These are phyloP conservation scores for Ectemnius continuus DNA, from an alignment of 2,888 invertebrate genomes.

Conservation along the genomic window DNA sequence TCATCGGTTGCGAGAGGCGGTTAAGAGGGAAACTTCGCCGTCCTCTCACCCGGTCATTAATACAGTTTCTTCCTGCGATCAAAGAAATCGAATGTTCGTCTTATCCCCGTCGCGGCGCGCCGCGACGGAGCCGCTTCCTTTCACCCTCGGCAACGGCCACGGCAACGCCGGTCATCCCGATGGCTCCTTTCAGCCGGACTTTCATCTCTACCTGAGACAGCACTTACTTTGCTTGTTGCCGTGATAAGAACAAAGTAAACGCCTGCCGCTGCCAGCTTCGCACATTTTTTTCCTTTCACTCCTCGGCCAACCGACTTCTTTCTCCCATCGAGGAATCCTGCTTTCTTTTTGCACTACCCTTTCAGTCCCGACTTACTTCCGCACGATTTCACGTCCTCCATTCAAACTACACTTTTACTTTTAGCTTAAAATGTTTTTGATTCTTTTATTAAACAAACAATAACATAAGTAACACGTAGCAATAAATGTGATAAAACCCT, in stretches of 20 bases:
- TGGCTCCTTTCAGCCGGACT: constrained; percentile 30
- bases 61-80: neutral
- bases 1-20: neutral
- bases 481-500: too few species aligned
- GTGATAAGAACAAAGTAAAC: too few species aligned
- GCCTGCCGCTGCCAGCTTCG: neutral
- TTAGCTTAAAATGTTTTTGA: too few species aligned
- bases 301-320: too few species aligned
- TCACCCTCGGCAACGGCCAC: constrained; percentile 8
- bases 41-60: neutral
- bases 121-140: constrained; percentile 10
- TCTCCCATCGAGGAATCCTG: too few species aligned
- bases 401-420: too few species aligned
- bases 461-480: too few species aligned
- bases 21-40: neutral
- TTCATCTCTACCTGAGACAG: constrained; percentile 39
- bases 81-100: neutral
- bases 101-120: neutral
- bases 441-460: too few species aligned
- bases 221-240: neutral
- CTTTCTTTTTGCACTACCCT: too few species aligned
- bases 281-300: constrained; percentile 2
- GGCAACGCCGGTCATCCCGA: neutral
- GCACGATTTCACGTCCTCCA: too few species aligned
- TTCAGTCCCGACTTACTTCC: too few species aligned